A percentile compares a stretch with the other conserved stretches of the same genome.
These are phyloP conservation scores for Enteromius afrohamiltoni DNA, from an alignment of 2,797 vertebrate species.

Conservation along the genomic window DNA sequence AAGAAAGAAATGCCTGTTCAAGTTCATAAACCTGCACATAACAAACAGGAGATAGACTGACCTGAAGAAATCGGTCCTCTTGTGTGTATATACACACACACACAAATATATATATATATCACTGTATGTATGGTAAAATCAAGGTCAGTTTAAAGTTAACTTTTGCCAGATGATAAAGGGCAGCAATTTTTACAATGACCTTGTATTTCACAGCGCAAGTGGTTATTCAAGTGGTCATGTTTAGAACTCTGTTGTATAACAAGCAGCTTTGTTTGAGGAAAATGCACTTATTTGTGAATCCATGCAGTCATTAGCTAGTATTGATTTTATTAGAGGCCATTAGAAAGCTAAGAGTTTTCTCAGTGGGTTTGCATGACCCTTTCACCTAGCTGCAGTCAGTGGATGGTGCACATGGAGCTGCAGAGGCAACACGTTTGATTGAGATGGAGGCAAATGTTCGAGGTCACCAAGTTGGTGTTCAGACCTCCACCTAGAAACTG, in stretches of 20 bases:
- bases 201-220: background rate
- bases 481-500: conserved; percentile 57
- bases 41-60: background rate
- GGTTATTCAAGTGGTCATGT: background rate
- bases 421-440: background rate
- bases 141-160: conserved; percentile 9
- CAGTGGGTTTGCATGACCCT: background rate
- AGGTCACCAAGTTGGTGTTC: conserved; percentile 59
- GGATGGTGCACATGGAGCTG: conserved; percentile 3
- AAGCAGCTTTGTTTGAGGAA: background rate
- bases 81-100: too few species aligned
- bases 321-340: background rate
- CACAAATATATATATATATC: too few species aligned
- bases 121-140: background rate
- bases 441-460: conserved; percentile 52
- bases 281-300: background rate
- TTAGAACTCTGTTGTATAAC: background rate
- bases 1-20: background rate
- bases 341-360: background rate
- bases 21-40: background rate
- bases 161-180: background rate
- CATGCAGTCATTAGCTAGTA: background rate
- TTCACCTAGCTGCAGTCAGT: background rate
- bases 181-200: background rate
- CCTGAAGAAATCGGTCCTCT: background rate